Percentiles rank a stretch among this genome's conserved stretches.
phyloP scores from a whole-genome alignment of 2,888 invertebrate species.

The Malacosoma neustria region DNA sequence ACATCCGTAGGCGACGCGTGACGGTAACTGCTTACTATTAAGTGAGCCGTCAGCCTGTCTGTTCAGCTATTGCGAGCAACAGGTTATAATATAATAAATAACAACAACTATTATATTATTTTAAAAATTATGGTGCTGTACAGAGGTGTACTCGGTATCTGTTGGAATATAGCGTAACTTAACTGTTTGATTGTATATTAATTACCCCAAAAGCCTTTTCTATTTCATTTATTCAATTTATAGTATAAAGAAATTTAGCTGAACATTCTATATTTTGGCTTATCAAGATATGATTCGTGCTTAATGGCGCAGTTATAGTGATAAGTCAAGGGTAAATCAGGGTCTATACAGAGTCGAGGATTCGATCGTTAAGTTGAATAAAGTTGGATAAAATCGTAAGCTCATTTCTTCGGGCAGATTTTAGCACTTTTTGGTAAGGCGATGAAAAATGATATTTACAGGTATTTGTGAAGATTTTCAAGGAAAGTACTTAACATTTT shows the following conservation, averaged over 20 bases:
- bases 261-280: background rate
- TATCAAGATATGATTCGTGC: background rate
- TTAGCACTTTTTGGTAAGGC: conserved; percentile 21
- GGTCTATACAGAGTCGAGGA: conserved; percentile 15
- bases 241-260: background rate
- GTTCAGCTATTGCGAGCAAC: no score
- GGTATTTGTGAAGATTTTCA: conserved; percentile 6
- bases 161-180: no score
- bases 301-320: background rate
- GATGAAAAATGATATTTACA: conserved; percentile 20
- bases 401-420: conserved; percentile 14
- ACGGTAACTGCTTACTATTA: no score
- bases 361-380: conserved; percentile 17
- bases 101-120: no score
- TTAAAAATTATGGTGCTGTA: no score
- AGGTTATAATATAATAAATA: no score
- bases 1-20: no score
- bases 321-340: conserved; percentile 6
- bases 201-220: no score
- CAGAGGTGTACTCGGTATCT: no score
- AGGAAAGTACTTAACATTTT: background rate
- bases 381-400: conserved; percentile 13
- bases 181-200: no score
- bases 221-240: no score
- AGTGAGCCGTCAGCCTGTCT: no score